A percentile compares a stretch with the other conserved stretches of the same genome.
phyloP scores from a whole-genome alignment of 1,140 invertebrate species.

The Daktulosphaira vitifoliae region DNA sequence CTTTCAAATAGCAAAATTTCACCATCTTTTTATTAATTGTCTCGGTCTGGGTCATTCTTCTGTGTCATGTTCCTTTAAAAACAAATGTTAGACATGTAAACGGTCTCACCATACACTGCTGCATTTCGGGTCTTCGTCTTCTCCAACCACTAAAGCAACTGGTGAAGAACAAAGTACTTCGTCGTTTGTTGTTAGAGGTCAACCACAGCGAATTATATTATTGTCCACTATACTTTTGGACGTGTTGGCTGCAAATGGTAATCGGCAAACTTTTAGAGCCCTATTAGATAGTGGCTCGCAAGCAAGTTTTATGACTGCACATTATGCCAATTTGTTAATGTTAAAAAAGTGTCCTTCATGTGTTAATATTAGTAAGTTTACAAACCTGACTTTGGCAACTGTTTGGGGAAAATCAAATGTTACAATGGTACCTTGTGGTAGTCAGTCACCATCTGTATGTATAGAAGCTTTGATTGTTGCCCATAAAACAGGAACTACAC shows the following conservation, averaged over 20 bases:
- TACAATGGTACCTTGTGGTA: too few relatives aligned
- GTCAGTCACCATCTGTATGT: too few relatives aligned
- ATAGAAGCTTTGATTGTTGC: too few relatives aligned
- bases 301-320: background rate
- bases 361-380: too few relatives aligned
- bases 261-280: background rate
- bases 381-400: too few relatives aligned
- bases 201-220: background rate
- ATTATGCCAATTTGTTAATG: background rate
- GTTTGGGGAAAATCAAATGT: too few relatives aligned
- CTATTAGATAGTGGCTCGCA: constrained; percentile 1
- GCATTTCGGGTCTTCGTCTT: too few relatives aligned
- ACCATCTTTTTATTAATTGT: background rate
- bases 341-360: background rate
- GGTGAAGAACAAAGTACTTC: too few relatives aligned
- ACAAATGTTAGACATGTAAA: background rate
- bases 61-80: background rate
- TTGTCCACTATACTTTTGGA: background rate
- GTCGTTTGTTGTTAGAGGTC: background rate
- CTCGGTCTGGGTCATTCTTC: background rate
- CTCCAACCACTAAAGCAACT: too few relatives aligned
- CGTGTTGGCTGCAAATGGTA: background rate
- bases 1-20: background rate
- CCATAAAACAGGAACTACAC: too few relatives aligned
- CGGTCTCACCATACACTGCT: background rate